Conservation (phyloP, 2,888 invertebrate genomes). For the Hypolimnas misippus region DNA sequence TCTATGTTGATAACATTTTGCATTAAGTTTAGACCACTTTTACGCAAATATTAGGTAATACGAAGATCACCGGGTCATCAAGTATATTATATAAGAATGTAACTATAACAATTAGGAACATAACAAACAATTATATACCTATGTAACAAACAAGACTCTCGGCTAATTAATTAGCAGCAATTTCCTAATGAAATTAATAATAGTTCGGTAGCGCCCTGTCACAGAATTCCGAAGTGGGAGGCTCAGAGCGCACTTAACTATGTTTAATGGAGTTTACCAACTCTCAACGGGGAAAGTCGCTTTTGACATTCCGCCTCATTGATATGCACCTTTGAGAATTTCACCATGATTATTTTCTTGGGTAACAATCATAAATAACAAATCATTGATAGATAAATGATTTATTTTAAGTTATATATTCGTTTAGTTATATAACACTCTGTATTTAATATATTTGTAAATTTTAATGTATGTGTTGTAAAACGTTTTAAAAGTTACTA, state of each 20-base stretch:
- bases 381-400: no score
- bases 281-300: slow-evolving; percentile 12
- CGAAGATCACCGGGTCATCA: no score
- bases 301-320: slow-evolving; percentile 24
- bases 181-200: slow-evolving; percentile 28
- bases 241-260: slow-evolving; percentile 27
- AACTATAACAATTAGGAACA: no score
- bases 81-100: no score
- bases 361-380: neutral
- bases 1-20: no score
- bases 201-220: slow-evolving; percentile 22
- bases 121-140: neutral
- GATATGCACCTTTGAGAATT: slow-evolving; percentile 27
- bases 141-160: neutral
- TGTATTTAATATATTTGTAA: no score
- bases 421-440: no score
- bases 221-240: slow-evolving; percentile 24
- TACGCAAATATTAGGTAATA: no score
- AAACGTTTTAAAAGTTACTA: no score
- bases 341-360: slow-evolving; percentile 4
- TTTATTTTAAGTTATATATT: no score
- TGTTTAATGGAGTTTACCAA: slow-evolving; percentile 29
- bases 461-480: no score
- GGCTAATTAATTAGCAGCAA: slow-evolving; percentile 25
- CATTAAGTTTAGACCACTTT: no score